Conservation (phyloP, 2,113 vertebrate species). For the Variabilichromis moorii region DNA sequence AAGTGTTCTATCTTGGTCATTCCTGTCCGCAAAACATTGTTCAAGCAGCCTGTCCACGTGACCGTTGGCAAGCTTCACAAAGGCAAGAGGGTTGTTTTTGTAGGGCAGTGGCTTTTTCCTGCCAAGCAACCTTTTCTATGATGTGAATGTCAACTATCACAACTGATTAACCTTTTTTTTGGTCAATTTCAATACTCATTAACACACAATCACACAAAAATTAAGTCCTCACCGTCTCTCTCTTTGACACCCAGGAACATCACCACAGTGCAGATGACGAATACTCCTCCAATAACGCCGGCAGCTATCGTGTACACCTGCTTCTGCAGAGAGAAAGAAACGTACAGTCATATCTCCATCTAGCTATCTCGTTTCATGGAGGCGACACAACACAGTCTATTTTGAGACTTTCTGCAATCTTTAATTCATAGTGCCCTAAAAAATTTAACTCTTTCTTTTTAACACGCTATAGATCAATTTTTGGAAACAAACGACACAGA, state of each 20-base stretch:
- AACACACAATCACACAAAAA: background rate
- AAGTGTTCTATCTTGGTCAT: background rate
- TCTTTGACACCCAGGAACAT: constrained; percentile 91
- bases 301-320: constrained; percentile 88
- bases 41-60: background rate
- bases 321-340: constrained; percentile 62
- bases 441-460: background rate
- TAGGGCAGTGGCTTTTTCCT: background rate
- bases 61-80: background rate
- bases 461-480: background rate
- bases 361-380: background rate
- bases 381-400: background rate
- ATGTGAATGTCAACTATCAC: background rate
- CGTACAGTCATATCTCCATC: background rate
- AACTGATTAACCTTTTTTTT: background rate
- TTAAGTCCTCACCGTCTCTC: constrained; percentile 76
- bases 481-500: background rate
- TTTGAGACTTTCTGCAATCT: constrained; percentile 34
- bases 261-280: constrained; percentile 78
- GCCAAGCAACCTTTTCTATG: background rate
- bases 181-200: background rate
- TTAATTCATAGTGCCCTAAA: constrained; percentile 47
- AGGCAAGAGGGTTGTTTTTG: background rate
- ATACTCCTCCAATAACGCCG: constrained; percentile 78
- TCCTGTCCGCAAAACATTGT: background rate